Base-by-base conservation (phyloP, 23 tunicate species). In the Clavelina lepadiformis region DNA sequence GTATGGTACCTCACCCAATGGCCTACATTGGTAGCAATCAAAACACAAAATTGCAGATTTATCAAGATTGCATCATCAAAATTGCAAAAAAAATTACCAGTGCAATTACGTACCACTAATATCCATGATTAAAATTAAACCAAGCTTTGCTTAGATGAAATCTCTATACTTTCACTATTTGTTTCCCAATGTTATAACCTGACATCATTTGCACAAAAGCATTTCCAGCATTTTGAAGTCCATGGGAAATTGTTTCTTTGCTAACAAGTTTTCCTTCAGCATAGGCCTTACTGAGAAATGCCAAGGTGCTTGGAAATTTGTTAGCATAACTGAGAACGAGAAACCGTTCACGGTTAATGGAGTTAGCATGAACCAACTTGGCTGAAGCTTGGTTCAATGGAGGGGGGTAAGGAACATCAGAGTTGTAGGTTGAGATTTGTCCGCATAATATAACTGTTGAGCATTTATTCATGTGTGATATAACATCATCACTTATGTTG, bases 141-240 rank as follows among this genome's bases (percentile, higher is more conserved):
- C 49, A 41, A 15, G 24, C 27, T 26, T 21, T 2, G 55, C 22
- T 21, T 49, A 21, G 22, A 49, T 27, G 24, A 27, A 21, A 13
- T 13, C 44, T 2, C 22, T 46, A 69, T 19, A 72, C 28, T 63
- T 58, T 59, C 2, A 74, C 80, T 28, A 74, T 67, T 30, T 46
- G 58, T 66, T 74, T 74, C 63, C 80, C 80, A 45, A 74, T 63
- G 38, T 74, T 74, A 11, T 46, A 22, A 5, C 80, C 80, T 3
- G 63, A 41, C 72, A 74, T 63, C 80, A 74, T 65, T 20, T 44
- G 19, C 8, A 68, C 28, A 45, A 74, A 74, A 22, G 80, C 80
- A 25, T 31, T 15, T 20, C 72, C 72, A 6, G 80, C 64, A 76
- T 66, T 76, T 76, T 66, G 64, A 8, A 76, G 28, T 20, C 82